Conservation (phyloP, 2,888 invertebrate genomes). For the Nomada flava region DNA sequence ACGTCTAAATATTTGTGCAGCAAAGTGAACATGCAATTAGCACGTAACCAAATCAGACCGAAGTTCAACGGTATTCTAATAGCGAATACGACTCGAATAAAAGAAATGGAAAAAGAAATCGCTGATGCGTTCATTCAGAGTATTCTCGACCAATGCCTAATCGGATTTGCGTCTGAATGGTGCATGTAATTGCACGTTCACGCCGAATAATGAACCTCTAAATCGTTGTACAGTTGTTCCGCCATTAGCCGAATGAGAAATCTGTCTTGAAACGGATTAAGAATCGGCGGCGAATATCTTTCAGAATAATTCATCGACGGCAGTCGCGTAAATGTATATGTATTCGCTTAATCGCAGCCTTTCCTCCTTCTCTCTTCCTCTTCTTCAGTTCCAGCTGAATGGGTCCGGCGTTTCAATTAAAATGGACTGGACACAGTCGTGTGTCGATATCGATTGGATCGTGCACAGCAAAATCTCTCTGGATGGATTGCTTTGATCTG, state of each 20-base stretch:
- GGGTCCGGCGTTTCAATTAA: conserved; percentile 18
- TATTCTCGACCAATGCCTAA: background rate
- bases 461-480: background rate
- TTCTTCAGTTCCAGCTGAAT: background rate
- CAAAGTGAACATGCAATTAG: too few species aligned
- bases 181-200: conserved; percentile 1
- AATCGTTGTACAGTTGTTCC: background rate
- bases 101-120: background rate
- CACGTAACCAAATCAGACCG: too few species aligned
- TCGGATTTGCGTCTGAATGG: conserved; percentile 18
- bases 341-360: conserved; percentile 18
- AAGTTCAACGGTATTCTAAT: too few species aligned
- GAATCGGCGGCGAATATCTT: background rate
- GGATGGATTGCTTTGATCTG: background rate
- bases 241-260: background rate
- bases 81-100: too few species aligned
- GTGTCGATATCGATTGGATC: background rate
- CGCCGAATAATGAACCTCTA: background rate
- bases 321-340: background rate
- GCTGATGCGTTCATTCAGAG: too few species aligned
- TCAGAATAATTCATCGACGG: background rate
- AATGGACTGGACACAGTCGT: background rate
- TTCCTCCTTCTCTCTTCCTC: background rate
- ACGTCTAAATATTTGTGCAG: too few species aligned
- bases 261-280: conserved; percentile 3